phyloP scores from a whole-genome alignment of 2,888 invertebrate species.

The Archaeoteleia sp. region DNA sequence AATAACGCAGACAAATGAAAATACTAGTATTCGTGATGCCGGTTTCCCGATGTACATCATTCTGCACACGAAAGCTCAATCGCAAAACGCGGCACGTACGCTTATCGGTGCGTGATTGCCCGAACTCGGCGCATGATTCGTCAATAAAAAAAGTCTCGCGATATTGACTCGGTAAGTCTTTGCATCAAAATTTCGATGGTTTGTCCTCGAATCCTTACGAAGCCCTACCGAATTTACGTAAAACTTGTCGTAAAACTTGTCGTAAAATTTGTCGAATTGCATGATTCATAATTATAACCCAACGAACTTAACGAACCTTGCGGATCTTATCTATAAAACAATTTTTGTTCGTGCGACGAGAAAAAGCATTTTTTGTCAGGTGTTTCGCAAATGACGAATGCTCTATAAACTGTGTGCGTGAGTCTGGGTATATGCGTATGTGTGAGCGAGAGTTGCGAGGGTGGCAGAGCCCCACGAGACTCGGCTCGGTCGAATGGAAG shows the following conservation, averaged over 20 bases:
- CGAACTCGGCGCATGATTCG: slow-evolving; percentile 19
- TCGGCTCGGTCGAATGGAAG: slow-evolving; percentile 8
- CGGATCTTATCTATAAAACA: neutral
- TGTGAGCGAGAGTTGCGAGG: neutral
- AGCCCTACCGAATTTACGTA: no score
- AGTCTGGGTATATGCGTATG: neutral
- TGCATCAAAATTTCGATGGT: neutral
- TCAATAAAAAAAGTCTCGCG: slow-evolving; percentile 19
- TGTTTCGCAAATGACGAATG: slow-evolving; percentile 26
- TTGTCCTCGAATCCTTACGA: no score
- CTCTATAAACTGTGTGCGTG: slow-evolving; percentile 4
- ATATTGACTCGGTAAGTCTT: slow-evolving; percentile 23
- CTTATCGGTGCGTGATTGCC: slow-evolving; percentile 37
- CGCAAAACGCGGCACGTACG: slow-evolving; percentile 31
- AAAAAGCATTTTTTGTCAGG: slow-evolving; percentile 21
- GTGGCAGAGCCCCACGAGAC: slow-evolving; percentile 8
- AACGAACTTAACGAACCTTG: no score
- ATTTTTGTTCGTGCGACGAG: neutral
- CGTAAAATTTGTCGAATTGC: slow-evolving; percentile 26
- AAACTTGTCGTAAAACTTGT: no score
- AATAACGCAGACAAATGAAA: slow-evolving; percentile 14
- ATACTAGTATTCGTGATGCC: slow-evolving; percentile 3
- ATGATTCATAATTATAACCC: slow-evolving; percentile 35
- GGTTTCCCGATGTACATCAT: slow-evolving; percentile 21
- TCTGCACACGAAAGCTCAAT: slow-evolving; percentile 26